Evolutionary conservation across 2,888 invertebrate genomes (phyloP).

Genomic region (Itoplectis maculator): DNA sequence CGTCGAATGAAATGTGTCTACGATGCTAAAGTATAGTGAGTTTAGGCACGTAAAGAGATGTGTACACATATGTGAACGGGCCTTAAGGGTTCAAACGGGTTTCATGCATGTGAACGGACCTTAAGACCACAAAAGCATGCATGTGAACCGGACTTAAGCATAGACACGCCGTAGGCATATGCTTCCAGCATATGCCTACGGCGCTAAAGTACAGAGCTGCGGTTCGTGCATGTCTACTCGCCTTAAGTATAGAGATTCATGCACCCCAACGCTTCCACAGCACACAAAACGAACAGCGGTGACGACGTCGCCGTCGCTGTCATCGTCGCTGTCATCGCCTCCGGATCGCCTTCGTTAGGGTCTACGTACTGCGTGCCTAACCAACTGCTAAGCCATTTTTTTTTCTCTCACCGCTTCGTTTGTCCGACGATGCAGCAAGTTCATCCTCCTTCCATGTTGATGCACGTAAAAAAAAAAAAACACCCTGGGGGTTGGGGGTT

Average conservation of each 20-base stretch:
- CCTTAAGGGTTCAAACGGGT: too few species aligned
- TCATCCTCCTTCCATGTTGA: too few species aligned
- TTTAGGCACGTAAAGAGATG: too few species aligned
- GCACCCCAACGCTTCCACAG: background rate
- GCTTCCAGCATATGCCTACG: too few species aligned
- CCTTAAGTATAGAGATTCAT: background rate
- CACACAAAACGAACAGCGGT: constrained; percentile 6
- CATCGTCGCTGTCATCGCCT: background rate
- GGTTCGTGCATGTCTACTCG: too few species aligned
- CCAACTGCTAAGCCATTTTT: constrained; percentile 19
- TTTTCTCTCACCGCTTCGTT: background rate
- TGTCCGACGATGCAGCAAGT: constrained; percentile 3
- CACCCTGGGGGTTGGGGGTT: too few species aligned
- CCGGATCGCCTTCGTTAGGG: constrained; percentile 53
- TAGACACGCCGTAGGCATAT: too few species aligned
- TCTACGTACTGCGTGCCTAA: constrained; percentile 40
- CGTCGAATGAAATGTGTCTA: constrained; percentile 13
- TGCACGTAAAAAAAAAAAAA: background rate
- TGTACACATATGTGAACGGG: constrained; percentile 10
- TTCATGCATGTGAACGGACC: too few species aligned
- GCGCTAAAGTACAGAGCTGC: too few species aligned
- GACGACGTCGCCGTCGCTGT: background rate
- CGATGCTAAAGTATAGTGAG: background rate
- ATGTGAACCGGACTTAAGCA: too few species aligned
- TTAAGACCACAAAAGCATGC: too few species aligned